Percentiles rank a stretch among this genome's conserved stretches.
Conservation (phyloP, 1,140 invertebrate genomes). For the Diabrotica virgifera region DNA sequence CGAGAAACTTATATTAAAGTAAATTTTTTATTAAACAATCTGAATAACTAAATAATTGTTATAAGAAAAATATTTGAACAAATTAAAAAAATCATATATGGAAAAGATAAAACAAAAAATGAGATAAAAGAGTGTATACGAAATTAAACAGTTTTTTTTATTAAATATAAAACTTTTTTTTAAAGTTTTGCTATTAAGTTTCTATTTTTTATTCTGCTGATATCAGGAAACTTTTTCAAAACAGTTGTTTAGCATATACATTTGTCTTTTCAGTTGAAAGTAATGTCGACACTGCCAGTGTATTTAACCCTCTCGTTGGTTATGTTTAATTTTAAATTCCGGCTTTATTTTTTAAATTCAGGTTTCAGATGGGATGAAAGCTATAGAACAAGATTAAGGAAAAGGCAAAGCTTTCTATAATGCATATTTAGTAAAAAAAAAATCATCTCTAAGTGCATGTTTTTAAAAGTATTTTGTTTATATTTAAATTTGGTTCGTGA, state of each 20-base stretch:
- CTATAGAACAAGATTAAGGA: constrained; percentile 43
- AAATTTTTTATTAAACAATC: too few species aligned
- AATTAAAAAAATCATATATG: too few species aligned
- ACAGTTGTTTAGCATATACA: neutral
- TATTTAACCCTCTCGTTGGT: constrained; percentile 32
- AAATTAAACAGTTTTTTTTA: too few species aligned
- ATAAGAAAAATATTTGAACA: too few species aligned
- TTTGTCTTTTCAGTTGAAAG: neutral
- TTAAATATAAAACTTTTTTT: too few species aligned
- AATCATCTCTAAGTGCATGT: constrained; percentile 23
- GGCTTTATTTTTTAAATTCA: constrained; percentile 34
- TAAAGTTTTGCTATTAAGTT: too few species aligned
- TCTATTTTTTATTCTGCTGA: too few species aligned
- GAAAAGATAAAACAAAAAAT: too few species aligned
- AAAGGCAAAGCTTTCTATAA: constrained; percentile 39
- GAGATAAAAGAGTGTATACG: too few species aligned
- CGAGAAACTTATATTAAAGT: too few species aligned
- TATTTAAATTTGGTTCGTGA: constrained; percentile 41
- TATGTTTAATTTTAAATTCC: constrained; percentile 21
- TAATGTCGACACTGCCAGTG: constrained; percentile 30
- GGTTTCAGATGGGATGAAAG: constrained; percentile 45
- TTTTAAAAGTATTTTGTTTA: constrained; percentile 22
- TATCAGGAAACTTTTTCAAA: too few species aligned
- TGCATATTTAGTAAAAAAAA: constrained; percentile 25
- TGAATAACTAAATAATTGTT: too few species aligned